Evolutionary conservation across 2,888 invertebrate genomes (phyloP), one percentile per base, ranked within the genome.

Genomic region (Cylindroiulus punctatus): DNA sequence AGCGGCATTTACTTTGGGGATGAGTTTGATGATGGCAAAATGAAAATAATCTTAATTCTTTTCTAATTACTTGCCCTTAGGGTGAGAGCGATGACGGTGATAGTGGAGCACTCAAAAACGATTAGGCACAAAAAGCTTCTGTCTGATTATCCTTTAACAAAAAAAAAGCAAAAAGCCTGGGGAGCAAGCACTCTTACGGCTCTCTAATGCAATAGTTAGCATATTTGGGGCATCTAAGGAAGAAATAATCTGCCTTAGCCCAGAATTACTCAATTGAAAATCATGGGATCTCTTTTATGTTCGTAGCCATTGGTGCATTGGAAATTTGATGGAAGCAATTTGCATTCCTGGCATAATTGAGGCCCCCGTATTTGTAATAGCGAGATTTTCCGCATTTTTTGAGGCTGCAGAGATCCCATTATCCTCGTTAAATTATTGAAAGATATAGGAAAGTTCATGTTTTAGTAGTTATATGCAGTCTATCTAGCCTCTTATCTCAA

Each of bases 231-330:
- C 10, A 76, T 76, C 76, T 76, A 17, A 76, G 76, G 76, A 17
- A 32, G 76, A 32, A 76, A 76, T 76, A 76, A 76, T 83, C 44
- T 83, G 26, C 26, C 83, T 42, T 44, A n/a, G 40, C 83, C 83
- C 40, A 42, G 36, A 83, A 44, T 83, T 83, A 83, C 44, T 83
- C 83, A 83, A 83, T 83, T 83, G 83, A 83, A 83, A 44, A 83
- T 83, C 40, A 83, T 83, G 40, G 40, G 42, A 26, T 42, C 83
- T 83, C 26, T 83, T n/a, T 44, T 83, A 42, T 83, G 40, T 44
- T 44, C 44, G n/a, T 40, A 83, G 42, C 83, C 44, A 42, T 83
- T 83, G n/a, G 40, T 83, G 83, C 40, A 22, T 83, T 83, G 83
- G 83, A 83, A 83, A 83, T 83, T 44, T 83, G 42, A 42, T 83